Base-by-base conservation (phyloP, 2,797 vertebrate species). In the Hafferia zeledoni region DNA sequence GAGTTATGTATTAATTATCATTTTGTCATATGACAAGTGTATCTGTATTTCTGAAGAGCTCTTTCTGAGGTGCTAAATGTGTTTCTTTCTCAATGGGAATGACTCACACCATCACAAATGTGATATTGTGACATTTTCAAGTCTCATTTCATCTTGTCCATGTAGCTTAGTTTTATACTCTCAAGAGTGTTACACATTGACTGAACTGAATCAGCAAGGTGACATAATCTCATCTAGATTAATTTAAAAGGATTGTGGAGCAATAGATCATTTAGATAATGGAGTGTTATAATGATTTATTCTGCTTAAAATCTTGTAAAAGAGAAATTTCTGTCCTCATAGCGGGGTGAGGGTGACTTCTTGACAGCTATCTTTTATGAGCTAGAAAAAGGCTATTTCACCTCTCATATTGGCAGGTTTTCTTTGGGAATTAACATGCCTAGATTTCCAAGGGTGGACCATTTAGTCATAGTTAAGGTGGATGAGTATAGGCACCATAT, bases 241-340 rank as follows among this genome's bases (percentile, higher is more conserved):
- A 13, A 65, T 68, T 83, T 68, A 11, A 86, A 86, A 94, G 33
- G 10, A 47, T 61, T 91, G 56, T 23, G 15, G 61, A 78, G 30
- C 61, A 90, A 83, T 71, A 90, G 50, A 65, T 94, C 16, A 28
- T 71, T 78, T 57, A 85, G 76, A 71, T 86, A 89, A 93, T 19
- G 17, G 49, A 75, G 24, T 41, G 16, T 2, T 9, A 15, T 80
- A 55, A 86, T 39, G 15, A 87, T 92, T 83, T 70, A 27, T 87
- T 84, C 57, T 77, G 14, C 53, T 89, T 83, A 53, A 68, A 89
- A 92, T 64, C 17, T 65, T 77, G 28, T 76, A 57, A 84, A 89
- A 77, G 67, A 19, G 24, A 56, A 50, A 75, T 46, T 64, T 59
- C 17, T 88, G 13, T 90, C 30, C 53, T 79, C 33, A 35, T 14